Evolutionary conservation across 1,140 invertebrate species (phyloP), one percentile per base, ranked within the genome.

Genomic region (Drosophila lacteicornis): DNA sequence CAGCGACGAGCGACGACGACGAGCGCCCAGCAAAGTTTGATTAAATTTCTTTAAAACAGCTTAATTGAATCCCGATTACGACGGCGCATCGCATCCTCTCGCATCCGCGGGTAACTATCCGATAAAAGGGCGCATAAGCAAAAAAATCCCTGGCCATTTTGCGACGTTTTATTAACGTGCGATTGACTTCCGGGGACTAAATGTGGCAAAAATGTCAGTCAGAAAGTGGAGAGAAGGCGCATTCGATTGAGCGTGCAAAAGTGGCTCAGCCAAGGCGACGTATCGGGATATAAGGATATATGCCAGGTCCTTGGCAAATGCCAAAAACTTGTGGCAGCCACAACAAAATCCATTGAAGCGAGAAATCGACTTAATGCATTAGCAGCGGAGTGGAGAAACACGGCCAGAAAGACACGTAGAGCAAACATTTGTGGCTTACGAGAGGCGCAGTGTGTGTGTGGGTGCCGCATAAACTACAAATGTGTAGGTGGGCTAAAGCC

Each of bases 291-390:
- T 61, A 61, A 56, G 73, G 60, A 65, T 56, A 25, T 56, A 56
- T 56, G 53, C 53, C 53, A 56, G 60, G 60, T 63, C 33, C 60
- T 42, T 63, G 36, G 58, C 53, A 36, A 70, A 67, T 79, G 65
- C 70, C 66, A 59, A 79, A 78, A 78, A 74, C 62, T 85, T 87
- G 80, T 68, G 67, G 65, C 75, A 70, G 69, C 66, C 63, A 67
- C 70, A 69, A 76, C 81, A 79, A 82, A 82, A 77, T 75, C 65
- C 75, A 90, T 63, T 90, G 69, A 61, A 90, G 86, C 86, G 85
- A 58, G 68, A 90, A 90, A 90, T 90, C 85, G 82, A 90, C 85
- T 85, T 79, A 90, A 90, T 82, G 86, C 85, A 85, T 85, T 88
- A 88, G 74, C 78, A 66, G 65, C 68, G 36, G 49, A 56, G 40